Percentiles rank a stretch among this genome's conserved stretches.
These are phyloP conservation scores for Hassar affinis DNA, from an alignment of 2,113 vertebrate species.

Conservation along the genomic window DNA sequence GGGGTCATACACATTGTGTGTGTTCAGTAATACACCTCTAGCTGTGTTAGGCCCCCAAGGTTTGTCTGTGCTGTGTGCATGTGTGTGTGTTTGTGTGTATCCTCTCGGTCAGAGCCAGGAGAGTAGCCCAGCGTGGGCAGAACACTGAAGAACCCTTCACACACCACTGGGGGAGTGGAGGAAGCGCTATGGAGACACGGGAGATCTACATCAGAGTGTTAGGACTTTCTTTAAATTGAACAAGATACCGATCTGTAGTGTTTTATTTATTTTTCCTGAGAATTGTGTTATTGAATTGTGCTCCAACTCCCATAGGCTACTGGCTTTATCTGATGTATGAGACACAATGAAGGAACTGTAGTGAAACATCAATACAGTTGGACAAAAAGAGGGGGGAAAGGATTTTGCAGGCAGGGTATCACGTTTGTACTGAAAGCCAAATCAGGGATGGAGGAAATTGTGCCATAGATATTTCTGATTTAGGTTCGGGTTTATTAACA, in stretches of 20 bases:
- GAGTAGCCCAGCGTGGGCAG: slow-evolving; percentile 11
- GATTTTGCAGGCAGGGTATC: neutral
- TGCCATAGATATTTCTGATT: neutral
- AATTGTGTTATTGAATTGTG: slow-evolving; percentile 40
- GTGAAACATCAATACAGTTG: slow-evolving; percentile 19
- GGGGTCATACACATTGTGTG: slow-evolving; percentile 43
- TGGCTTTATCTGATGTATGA: slow-evolving; percentile 32
- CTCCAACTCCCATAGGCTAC: slow-evolving; percentile 7
- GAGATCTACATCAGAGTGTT: slow-evolving; percentile 47
- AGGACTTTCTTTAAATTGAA: slow-evolving; percentile 45
- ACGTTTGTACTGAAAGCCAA: neutral
- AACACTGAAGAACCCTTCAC: neutral
- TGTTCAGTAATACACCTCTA: slow-evolving; percentile 52
- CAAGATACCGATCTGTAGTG: slow-evolving; percentile 44
- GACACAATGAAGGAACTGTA: slow-evolving; percentile 25
- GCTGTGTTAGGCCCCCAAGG: slow-evolving; percentile 48
- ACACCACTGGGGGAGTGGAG: slow-evolving; percentile 6
- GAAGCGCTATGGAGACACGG: slow-evolving; percentile 21
- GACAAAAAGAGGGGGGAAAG: neutral
- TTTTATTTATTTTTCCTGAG: slow-evolving; percentile 48
- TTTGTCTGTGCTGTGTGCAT: slow-evolving; percentile 18
- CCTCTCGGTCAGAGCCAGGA: slow-evolving; percentile 27
- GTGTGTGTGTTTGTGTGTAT: slow-evolving; percentile 17
- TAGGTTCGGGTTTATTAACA: neutral
- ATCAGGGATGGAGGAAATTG: neutral